Evolutionary conservation across 2,888 invertebrate genomes (phyloP), one percentile per base, ranked within the genome.

Genomic region (Plagodis pulveraria): DNA sequence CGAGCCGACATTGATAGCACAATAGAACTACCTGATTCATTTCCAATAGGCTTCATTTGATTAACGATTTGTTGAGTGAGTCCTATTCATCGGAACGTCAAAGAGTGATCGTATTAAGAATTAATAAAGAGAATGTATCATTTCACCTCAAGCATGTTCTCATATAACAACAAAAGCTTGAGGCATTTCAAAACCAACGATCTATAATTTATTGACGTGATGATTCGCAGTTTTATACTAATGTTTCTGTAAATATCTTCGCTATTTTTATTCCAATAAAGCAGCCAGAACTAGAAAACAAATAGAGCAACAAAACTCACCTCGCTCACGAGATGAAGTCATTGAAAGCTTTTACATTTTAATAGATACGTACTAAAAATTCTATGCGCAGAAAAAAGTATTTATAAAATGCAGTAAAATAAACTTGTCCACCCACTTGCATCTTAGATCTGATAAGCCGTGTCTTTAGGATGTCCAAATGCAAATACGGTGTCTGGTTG

Each of bases 31-130:
- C 91, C 91, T 89, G 87, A 89, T 90, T 85, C 81, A 76, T 80
- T 84, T 81, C 87, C 86, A 89, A 90, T 89, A 88, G 63, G 42
- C 56, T 36, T 82, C 75, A 71, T 80, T 88, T 91, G 91, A 92
- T 92, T 92, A 92, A 92, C 91, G 91, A 92, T 80, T 80, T 83
- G 87, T 90, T 91, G 91, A 91, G 91, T 89, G 90, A 91, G 86
- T 89, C 77, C 89, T 86, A 90, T 91, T 91, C 86, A 89, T 80
- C 67, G 80, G 76, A 67, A 76, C 82, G 80, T 88, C 90, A 91
- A 90, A 91, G 89, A 86, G 87, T 86, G 86, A 87, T 78, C 83
- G 74, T 84, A 87, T 88, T 89, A 87, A 86, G 83, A 89, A 88
- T 90, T 88, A 90, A 91, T 89, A 91, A 85, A 87, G 82, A 77